phyloP scores from a whole-genome alignment of 2,113 vertebrate genomes.

The Pelmatolapia mariae region DNA sequence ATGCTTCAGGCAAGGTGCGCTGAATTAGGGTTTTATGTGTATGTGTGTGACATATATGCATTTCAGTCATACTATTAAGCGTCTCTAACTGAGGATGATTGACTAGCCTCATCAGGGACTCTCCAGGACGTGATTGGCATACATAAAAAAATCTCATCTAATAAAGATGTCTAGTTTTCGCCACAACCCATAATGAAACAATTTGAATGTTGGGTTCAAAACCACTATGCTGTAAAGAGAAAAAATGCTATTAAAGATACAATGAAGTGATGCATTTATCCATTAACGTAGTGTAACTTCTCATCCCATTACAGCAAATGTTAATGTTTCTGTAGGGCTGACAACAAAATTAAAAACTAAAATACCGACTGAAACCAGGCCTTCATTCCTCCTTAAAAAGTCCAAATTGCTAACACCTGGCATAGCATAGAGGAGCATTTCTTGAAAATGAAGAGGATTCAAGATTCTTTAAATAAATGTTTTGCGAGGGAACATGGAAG shows the following conservation, averaged over 20 bases:
- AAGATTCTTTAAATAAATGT: not conserved
- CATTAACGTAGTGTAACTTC: not conserved
- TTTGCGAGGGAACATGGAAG: not conserved
- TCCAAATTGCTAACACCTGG: not conserved
- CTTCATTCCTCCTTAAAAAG: not conserved
- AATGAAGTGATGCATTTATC: not conserved
- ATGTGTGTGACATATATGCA: slow-evolving; percentile 7
- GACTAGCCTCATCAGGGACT: not conserved
- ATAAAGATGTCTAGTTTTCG: not conserved
- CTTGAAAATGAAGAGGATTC: not conserved
- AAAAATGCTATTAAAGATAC: not conserved
- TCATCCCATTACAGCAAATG: not conserved
- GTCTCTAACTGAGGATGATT: slow-evolving; percentile 5
- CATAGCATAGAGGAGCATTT: not conserved
- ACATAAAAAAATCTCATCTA: not conserved
- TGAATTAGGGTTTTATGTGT: not conserved
- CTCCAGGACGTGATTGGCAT: not conserved
- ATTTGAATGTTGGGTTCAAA: not conserved
- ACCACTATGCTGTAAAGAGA: not conserved
- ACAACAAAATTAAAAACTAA: not conserved
- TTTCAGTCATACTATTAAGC: slow-evolving; percentile 14
- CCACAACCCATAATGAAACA: not conserved
- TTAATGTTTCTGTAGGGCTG: not conserved
- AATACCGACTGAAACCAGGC: not conserved
- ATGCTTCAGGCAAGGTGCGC: not conserved